Evolutionary conservation across 2,888 invertebrate genomes (phyloP), one percentile per base, ranked within the genome.

Genomic region (Andrena camellia): DNA sequence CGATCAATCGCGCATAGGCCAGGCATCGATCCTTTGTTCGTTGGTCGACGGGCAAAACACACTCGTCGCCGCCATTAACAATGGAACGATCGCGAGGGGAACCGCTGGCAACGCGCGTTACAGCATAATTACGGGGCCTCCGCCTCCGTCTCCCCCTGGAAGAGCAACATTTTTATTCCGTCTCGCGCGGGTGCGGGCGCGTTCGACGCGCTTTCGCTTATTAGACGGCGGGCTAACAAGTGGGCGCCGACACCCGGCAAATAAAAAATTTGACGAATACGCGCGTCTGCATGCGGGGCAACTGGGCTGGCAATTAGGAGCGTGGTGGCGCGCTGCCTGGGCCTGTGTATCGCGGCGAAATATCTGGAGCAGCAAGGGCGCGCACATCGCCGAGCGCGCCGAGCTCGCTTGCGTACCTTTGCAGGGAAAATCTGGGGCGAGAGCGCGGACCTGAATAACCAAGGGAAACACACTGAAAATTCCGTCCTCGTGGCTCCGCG

Each of bases 391-490:
- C 29, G 35, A 52, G 57, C 69, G 62, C 69, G 17, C 13, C n/a
- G 66, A 5, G 59, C 74, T 29, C 31, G n/a, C 64, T 67, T 74
- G 79, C 76, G 73, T 82, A 77, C 82, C 68, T 81, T 78, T 70
- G 62, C 72, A 50, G 54, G 70, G 71, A 77, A 86, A 86, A 86
- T 86, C 86, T 86, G 77, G 81, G 79, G 33, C 84, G 81, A 81
- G 81, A 74, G 69, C 57, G 66, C 64, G 74, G 75, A 78, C 74
- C 81, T 75, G 86, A 86, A 81, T 81, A 86, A 81, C 81, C 81
- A 77, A 62, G 77, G 74, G 72, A 71, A 77, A 75, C 74, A 77
- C 71, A 69, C 73, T 77, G 81, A 84, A 81, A 86, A 86, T 86
- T 86, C 81, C 72, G 74, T 81, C 68, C 78, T 68, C 78, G 74